phyloP scores from a whole-genome alignment of 30 jellyfish, hydroid and myxozoan genomes.

The Aurelia sp. region DNA sequence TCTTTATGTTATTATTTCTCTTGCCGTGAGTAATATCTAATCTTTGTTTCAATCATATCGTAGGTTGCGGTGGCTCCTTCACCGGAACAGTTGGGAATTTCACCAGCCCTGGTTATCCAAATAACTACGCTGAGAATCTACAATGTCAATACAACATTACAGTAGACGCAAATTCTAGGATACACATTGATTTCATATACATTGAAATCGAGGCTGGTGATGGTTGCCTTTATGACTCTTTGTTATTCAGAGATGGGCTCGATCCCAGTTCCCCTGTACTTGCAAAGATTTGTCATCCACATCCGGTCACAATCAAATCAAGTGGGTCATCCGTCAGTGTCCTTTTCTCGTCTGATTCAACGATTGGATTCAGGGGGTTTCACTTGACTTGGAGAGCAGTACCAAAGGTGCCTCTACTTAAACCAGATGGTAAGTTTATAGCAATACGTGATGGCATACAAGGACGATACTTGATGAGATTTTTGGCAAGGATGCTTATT shows the following conservation, averaged over 20 bases:
- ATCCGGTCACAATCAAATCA: conserved; percentile 61
- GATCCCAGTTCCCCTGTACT: conserved; percentile 66
- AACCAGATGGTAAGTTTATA: conserved; percentile 48
- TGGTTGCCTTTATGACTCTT: conserved; percentile 79
- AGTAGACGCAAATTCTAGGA: conserved; percentile 44
- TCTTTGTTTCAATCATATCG: neutral
- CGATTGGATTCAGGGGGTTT: conserved; percentile 77
- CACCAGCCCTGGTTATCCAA: conserved; percentile 90
- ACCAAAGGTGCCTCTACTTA: conserved; percentile 68
- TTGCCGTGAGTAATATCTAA: no score
- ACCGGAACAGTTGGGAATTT: conserved; percentile 62
- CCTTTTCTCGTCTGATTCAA: conserved; percentile 84
- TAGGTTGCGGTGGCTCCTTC: conserved; percentile 83
- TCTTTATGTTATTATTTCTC: no score
- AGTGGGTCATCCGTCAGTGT: conserved; percentile 68
- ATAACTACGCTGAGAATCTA: conserved; percentile 70
- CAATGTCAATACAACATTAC: conserved; percentile 51
- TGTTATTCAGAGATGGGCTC: conserved; percentile 82
- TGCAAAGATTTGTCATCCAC: conserved; percentile 62
- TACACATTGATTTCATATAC: conserved; percentile 56
- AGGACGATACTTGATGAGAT: no score
- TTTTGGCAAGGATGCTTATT: no score
- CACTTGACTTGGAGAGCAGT: conserved; percentile 80
- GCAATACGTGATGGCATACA: no score
- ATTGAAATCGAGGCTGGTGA: conserved; percentile 79